phyloP scores from a whole-genome alignment of 2,888 invertebrate species.

The Crioceris asparagi region DNA sequence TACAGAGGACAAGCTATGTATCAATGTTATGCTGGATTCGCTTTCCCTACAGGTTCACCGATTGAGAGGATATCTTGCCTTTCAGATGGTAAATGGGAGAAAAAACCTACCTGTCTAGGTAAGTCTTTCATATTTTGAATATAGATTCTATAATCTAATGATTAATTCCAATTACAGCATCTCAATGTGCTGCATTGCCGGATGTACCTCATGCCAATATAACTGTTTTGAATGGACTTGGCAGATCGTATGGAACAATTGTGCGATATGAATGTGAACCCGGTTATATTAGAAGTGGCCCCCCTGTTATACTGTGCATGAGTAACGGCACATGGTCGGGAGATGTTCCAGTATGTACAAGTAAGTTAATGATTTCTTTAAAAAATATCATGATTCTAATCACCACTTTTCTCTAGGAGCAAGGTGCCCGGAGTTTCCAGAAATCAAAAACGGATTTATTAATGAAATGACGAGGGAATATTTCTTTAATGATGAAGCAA shows the following conservation, averaged over 20 bases:
- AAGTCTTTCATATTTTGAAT: conserved; percentile 20
- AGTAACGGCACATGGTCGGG: conserved; percentile 94
- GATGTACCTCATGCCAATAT: conserved; percentile 83
- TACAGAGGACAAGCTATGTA: conserved; percentile 89
- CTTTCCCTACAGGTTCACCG: conserved; percentile 78
- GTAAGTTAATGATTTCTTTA: conserved; percentile 38
- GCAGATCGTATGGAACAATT: conserved; percentile 87
- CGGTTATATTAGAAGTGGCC: conserved; percentile 78
- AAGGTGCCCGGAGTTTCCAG: conserved; percentile 61
- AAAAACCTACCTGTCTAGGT: conserved; percentile 83
- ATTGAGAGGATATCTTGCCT: conserved; percentile 83
- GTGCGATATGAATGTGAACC: conserved; percentile 87
- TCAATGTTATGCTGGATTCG: conserved; percentile 93
- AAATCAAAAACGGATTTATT: conserved; percentile 78
- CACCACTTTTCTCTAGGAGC: too few relatives aligned
- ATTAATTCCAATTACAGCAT: conserved; percentile 49
- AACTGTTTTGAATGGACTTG: conserved; percentile 78
- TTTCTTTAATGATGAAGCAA: conserved; percentile 79
- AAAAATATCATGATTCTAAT: background rate
- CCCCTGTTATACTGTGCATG: conserved; percentile 87
- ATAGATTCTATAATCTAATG: background rate
- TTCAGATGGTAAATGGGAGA: conserved; percentile 85
- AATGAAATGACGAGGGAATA: conserved; percentile 68
- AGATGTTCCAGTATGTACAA: conserved; percentile 75
- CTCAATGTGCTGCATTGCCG: conserved; percentile 77